These are phyloP conservation scores for Martes martes DNA, from an alignment of 2,113 vertebrate species.

Conservation along the genomic window DNA sequence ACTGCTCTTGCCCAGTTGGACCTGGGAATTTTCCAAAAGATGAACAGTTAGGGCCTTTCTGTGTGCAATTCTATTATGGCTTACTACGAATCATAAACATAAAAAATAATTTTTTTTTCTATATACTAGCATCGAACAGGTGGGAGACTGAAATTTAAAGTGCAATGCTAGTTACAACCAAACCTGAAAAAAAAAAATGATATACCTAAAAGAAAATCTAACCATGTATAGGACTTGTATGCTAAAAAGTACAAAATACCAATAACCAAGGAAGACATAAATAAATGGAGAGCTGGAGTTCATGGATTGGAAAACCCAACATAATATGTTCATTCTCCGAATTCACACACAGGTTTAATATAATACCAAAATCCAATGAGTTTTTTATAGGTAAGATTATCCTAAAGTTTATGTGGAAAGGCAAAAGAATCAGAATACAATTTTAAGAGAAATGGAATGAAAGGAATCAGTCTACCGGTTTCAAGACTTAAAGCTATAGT, in stretches of 20 bases:
- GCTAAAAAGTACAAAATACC: not conserved
- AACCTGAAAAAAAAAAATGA: not conserved
- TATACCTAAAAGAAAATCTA: not conserved
- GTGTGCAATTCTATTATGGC: not conserved
- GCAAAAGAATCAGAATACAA: not conserved
- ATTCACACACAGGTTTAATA: not conserved
- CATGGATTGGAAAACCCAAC: not conserved
- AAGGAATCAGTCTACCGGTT: not conserved
- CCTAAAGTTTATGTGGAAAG: not conserved
- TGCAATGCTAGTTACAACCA: not conserved
- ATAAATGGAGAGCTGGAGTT: not conserved
- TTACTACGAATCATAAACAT: not conserved
- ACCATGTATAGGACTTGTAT: not conserved
- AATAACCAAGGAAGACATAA: not conserved
- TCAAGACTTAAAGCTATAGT: not conserved
- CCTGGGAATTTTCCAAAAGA: not conserved
- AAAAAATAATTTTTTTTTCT: not conserved
- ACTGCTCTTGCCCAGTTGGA: not conserved
- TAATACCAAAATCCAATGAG: not conserved
- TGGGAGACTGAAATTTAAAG: not conserved
- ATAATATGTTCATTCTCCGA: not conserved
- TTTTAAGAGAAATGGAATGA: not conserved
- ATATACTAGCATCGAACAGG: not conserved
- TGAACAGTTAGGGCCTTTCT: not conserved
- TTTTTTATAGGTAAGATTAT: not conserved